Evolutionary conservation across 2,888 invertebrate species (phyloP), one percentile per base, ranked within the genome.

Genomic region (Cremastinae sp.): DNA sequence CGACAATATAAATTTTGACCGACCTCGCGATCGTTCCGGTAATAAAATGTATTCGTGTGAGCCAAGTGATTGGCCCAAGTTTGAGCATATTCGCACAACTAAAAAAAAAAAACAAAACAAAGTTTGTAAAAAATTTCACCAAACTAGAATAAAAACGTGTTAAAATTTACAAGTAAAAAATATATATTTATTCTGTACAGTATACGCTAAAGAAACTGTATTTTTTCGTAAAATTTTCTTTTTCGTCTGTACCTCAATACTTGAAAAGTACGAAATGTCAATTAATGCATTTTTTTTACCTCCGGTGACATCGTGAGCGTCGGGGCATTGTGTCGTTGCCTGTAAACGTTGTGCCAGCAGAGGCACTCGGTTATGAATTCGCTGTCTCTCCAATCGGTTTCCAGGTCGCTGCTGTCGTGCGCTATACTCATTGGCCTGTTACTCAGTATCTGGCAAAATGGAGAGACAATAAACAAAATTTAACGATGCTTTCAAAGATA

Each of bases 41-140:
- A 94, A 89, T 93, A 93, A 90, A 96, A 95, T 83, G 93, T 93
- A 87, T 95, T 94, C 2, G 94, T 95, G 87, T 95, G 94, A 9
- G 96, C 96, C 84, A 96, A 90, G 84, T 96, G 94, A 89, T 96
- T 96, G 3, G 96, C 96, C 96, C 96, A 96, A 45, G 95, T 94
- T 90, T 97, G 96, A 59, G 96, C 95, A 87, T 94, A 93, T 86
- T 94, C 93, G 86, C 95, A 96, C 47, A 96, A 88, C 95, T 95
- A 90, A 22, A 16, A 28, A 34, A 53, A 91, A 91, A 78, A 81
- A 80, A 74, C 16, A 7, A n/a, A 38, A 59, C n/a, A 62, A 12
- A 34, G 54, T 45, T 16, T 9, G 62, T 10, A 74, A 59, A 56
- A 43, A 9, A 14, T 18, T 4, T 41, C n/a, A n/a, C n/a, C n/a